These are phyloP conservation scores for Rhagologus leucostigma DNA, from an alignment of 2,113 vertebrate genomes.

Conservation along the genomic window DNA sequence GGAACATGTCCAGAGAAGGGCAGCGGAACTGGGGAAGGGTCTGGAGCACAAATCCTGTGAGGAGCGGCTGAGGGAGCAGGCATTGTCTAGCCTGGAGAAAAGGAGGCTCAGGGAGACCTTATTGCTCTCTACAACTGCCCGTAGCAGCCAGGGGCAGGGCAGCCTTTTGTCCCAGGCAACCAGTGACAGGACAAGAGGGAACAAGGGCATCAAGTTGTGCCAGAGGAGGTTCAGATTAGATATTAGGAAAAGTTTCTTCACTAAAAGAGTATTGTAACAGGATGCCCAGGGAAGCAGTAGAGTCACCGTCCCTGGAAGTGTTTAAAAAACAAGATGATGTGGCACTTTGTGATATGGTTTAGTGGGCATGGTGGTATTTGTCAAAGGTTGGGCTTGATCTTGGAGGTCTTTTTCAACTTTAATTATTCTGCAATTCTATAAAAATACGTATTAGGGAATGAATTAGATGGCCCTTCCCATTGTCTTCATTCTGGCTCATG, in stretches of 20 bases:
- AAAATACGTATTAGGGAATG: neutral
- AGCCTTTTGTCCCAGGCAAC: neutral
- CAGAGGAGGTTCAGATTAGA: neutral
- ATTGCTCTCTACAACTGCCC: neutral
- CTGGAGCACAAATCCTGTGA: neutral
- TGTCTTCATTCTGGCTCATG: neutral
- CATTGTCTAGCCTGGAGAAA: neutral
- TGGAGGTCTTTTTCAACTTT: neutral
- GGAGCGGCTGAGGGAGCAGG: neutral
- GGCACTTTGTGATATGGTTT: neutral
- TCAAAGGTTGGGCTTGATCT: neutral
- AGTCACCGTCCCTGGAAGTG: neutral
- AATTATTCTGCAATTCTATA: neutral
- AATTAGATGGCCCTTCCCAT: neutral
- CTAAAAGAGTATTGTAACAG: neutral
- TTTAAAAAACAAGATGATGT: neutral
- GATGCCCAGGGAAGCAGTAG: neutral
- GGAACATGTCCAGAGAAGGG: neutral
- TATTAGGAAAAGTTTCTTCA: neutral
- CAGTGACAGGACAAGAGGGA: fast-evolving
- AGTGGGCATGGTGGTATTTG: neutral
- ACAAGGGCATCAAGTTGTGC: neutral
- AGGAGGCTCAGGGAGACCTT: neutral
- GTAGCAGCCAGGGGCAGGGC: too few species aligned
- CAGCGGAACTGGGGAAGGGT: fast-evolving